phyloP scores from a whole-genome alignment of 1,140 invertebrate species.

The Mylabris phalerata region DNA sequence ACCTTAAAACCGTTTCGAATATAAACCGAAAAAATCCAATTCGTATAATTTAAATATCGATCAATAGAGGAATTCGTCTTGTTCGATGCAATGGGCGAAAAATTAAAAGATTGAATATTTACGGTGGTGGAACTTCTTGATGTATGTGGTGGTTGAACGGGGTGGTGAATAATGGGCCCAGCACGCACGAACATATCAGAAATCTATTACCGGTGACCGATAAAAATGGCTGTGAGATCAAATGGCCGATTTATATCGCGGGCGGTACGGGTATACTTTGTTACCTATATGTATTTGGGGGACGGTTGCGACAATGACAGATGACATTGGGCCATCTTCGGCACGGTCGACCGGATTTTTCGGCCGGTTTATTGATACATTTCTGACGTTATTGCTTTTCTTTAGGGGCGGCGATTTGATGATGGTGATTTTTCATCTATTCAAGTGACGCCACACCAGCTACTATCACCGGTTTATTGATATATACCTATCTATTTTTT shows the following conservation, averaged over 20 bases:
- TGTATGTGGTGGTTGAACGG: neutral
- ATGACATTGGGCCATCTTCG: slow-evolving; percentile 21
- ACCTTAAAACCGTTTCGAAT: neutral
- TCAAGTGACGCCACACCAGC: slow-evolving; percentile 5
- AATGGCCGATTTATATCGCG: slow-evolving; percentile 34
- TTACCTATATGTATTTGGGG: slow-evolving; percentile 26
- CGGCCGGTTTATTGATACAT: slow-evolving; percentile 19
- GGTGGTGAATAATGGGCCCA: slow-evolving; percentile 22
- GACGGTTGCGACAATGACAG: slow-evolving; percentile 27
- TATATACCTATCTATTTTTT: neutral
- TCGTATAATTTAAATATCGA: too few species aligned
- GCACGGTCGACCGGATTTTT: slow-evolving; percentile 21
- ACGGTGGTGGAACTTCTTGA: too few species aligned
- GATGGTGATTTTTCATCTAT: slow-evolving; percentile 15
- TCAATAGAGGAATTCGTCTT: too few species aligned
- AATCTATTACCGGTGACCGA: slow-evolving; percentile 33
- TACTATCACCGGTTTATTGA: neutral
- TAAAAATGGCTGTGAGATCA: slow-evolving; percentile 34
- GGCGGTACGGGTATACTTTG: slow-evolving; percentile 23
- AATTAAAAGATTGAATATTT: too few species aligned
- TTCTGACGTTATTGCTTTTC: slow-evolving; percentile 25
- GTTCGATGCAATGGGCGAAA: too few species aligned
- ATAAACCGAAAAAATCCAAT: too few species aligned
- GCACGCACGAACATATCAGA: slow-evolving; percentile 29
- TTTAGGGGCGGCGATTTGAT: slow-evolving; percentile 16